Evolutionary conservation across 2,113 vertebrate genomes (phyloP), one percentile per base, ranked within the genome.

Genomic region (Ariopsis seemanni): DNA sequence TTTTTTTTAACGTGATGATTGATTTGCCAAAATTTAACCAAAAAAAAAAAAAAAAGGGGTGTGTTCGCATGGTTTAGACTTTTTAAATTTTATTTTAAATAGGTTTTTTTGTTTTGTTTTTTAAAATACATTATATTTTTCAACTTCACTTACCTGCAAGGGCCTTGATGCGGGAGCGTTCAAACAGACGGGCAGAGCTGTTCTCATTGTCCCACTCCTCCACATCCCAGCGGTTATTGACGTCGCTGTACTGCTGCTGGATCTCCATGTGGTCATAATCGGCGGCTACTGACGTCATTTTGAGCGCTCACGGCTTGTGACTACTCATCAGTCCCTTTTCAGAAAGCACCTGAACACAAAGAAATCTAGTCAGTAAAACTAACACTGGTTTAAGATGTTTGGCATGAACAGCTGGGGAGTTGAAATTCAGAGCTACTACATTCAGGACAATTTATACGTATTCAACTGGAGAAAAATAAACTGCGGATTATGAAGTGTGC

Each of bases 181-280:
- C 98, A 2, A 99, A 99, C 65, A 99, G 96, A 0, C 98, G 93
- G 0, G 98, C 98, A 0, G 98, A 99, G 89, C 98, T 99, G 94
- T 99, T 99, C 93, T 99, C 98, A 0, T 99, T 99, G 96, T 99
- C 98, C 98, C 98, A 99, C 90, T 99, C 98, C 0, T 99, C 98
- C 0, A 94, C 93, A 2, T 99, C 98, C 98, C 98, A 99, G 93
- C 97, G 98, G 95, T 99, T 99, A 96, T 99, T 99, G 93, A 99
- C 98, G 1, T 97, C 97, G 7, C 97, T 97, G 2, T 90, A 94
- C 87, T 93, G 94, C 94, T 99, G 98, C 86, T 98, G 97, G 94
- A 99, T 99, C 92, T 99, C 98, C 94, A 99, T 98, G 93, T 98
- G 98, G 91, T 99, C 98, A 5, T 93, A 97, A 87, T 99, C 98